phyloP scores from a whole-genome alignment of 1,140 invertebrate genomes.

The Episyrphus balteatus region DNA sequence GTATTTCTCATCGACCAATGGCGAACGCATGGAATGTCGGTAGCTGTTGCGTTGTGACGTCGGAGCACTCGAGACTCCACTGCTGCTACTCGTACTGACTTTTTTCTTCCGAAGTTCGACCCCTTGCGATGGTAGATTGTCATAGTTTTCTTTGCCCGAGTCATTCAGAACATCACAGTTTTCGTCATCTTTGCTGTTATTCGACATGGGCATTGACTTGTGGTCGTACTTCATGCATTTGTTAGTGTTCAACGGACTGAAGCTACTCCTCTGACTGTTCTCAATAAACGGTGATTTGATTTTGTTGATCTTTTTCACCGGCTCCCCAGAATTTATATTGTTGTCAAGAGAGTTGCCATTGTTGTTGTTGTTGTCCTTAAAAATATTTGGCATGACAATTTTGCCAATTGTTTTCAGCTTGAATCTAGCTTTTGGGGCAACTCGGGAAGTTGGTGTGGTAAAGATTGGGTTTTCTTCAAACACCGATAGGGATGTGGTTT shows the following conservation, averaged over 20 bases:
- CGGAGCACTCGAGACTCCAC: conserved; percentile 5
- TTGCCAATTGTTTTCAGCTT: conserved; percentile 26
- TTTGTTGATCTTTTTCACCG: conserved; percentile 24
- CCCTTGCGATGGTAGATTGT: conserved; percentile 7
- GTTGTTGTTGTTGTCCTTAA: conserved; percentile 19
- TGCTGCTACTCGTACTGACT: conserved; percentile 16
- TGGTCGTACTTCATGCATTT: conserved; percentile 7
- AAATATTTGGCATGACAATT: conserved; percentile 21
- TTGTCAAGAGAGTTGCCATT: conserved; percentile 9
- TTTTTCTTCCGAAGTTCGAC: conserved; percentile 11
- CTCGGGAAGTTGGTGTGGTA: neutral
- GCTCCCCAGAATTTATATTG: neutral
- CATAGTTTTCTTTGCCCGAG: conserved; percentile 30
- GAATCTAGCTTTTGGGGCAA: conserved; percentile 5
- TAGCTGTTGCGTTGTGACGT: no score
- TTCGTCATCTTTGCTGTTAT: conserved; percentile 1
- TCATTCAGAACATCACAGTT: conserved; percentile 14
- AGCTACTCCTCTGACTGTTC: conserved; percentile 10
- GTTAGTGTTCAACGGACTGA: neutral
- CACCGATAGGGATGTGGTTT: neutral
- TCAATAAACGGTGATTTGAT: conserved; percentile 32
- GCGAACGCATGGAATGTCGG: conserved; percentile 3
- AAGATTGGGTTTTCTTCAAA: no score
- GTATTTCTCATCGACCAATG: conserved; percentile 20
- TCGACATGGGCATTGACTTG: neutral